A percentile compares a stretch with the other conserved stretches of the same genome.
Evolutionary conservation across 2,113 vertebrate species (phyloP).

Genomic region (Zeus faber): DNA sequence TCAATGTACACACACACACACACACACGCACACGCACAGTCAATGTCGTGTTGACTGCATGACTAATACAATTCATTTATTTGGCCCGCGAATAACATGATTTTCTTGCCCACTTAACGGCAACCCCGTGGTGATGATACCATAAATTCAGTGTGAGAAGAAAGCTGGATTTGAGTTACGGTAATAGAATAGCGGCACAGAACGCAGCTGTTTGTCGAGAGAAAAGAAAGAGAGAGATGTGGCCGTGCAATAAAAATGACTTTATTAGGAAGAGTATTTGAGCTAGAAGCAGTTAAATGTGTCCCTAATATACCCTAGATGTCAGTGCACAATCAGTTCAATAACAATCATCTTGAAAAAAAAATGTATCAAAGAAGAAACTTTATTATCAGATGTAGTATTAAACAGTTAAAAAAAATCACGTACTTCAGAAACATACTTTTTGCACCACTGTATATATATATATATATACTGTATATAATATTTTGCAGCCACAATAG

Average conservation of each 20-base stretch:
- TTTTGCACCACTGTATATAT: no score
- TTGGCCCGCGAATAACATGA: not conserved
- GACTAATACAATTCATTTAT: not conserved
- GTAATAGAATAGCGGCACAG: not conserved
- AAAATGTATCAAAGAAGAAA: no score
- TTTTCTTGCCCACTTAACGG: not conserved
- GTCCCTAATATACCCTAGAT: no score
- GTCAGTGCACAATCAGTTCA: no score
- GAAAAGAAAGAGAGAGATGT: not conserved
- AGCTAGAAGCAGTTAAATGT: no score
- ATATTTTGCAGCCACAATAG: no score
- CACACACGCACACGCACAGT: not conserved
- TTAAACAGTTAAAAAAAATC: no score
- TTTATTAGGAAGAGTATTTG: no score
- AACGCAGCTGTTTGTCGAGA: not conserved
- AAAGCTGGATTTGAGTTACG: not conserved
- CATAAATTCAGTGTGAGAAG: conserved; percentile 2
- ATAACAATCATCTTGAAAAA: no score
- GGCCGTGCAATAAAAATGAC: not conserved
- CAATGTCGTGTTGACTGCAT: not conserved
- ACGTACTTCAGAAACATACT: no score
- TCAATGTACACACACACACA: not conserved
- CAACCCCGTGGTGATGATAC: not conserved
- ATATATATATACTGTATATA: no score
- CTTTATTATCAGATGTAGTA: no score